Percentiles rank a stretch among this genome's conserved stretches.
phyloP scores from a whole-genome alignment of 2,888 invertebrate species.

The Laothoe populi region DNA sequence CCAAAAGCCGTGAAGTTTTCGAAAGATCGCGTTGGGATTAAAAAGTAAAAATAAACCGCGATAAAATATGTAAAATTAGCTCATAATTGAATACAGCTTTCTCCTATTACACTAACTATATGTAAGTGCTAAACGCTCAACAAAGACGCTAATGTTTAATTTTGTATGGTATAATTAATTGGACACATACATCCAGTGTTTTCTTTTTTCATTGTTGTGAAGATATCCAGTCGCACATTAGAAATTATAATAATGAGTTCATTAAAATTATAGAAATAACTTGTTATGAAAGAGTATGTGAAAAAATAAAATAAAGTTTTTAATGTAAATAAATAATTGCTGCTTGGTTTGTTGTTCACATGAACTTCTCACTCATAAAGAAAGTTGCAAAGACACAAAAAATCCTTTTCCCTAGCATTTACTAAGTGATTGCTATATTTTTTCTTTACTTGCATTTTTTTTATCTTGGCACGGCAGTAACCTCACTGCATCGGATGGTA shows the following conservation, averaged over 20 bases:
- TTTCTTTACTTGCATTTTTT: neutral
- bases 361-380: neutral
- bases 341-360: too few species aligned
- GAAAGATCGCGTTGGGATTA: too few species aligned
- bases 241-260: neutral
- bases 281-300: conserved; percentile 8
- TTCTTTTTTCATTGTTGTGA: neutral
- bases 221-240: neutral
- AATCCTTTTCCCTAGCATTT: neutral
- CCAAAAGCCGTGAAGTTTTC: too few species aligned
- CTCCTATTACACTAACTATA: too few species aligned
- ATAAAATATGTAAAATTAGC: too few species aligned
- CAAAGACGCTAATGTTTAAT: too few species aligned
- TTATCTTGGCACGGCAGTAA: too few species aligned
- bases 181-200: neutral
- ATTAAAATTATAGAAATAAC: conserved; percentile 19
- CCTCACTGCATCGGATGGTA: too few species aligned
- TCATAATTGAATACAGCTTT: too few species aligned
- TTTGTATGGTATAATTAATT: neutral
- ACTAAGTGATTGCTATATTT: neutral
- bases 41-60: too few species aligned
- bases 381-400: neutral
- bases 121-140: too few species aligned
- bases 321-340: neutral
- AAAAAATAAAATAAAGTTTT: conserved; percentile 1